A percentile compares a stretch with the other conserved stretches of the same genome.
Evolutionary conservation across 53 echinoderm and acorn worm species (phyloP).

Genomic region (Holothuria scabra): DNA sequence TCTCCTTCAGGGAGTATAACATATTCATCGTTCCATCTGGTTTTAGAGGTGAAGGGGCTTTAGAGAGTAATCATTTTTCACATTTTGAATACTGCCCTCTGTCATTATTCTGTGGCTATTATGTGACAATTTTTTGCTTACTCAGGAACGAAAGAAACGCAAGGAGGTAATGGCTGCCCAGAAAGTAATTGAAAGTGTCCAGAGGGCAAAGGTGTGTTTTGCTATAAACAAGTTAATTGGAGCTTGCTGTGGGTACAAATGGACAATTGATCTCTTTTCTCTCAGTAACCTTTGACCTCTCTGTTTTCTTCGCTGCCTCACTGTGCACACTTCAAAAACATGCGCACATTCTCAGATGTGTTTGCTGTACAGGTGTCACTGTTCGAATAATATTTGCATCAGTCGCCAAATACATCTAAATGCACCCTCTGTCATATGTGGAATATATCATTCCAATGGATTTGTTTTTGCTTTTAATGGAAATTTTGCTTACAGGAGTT

Average conservation of each 20-base stretch:
- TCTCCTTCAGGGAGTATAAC: too few species aligned
- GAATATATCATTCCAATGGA: too few species aligned
- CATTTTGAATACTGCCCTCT: too few species aligned
- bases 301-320: not conserved
- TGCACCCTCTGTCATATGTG: too few species aligned
- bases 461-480: too few species aligned
- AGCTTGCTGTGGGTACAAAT: constrained; percentile 3
- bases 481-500: too few species aligned
- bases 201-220: constrained; percentile 96
- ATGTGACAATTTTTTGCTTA: constrained; percentile 56
- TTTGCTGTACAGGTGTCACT: not conserved
- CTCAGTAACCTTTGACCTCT: not conserved
- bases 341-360: not conserved
- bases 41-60: too few species aligned
- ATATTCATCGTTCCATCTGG: too few species aligned
- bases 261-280: not conserved
- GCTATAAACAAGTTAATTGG: not conserved
- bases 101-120: too few species aligned
- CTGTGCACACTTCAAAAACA: not conserved
- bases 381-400: too few species aligned
- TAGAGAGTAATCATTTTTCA: too few species aligned
- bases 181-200: constrained; percentile 82
- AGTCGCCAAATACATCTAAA: too few species aligned
- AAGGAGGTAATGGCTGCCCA: constrained; percentile 72
- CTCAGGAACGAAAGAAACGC: constrained; percentile 96